Evolutionary conservation across 1,140 invertebrate species (phyloP).

Genomic region (Drosophila teissieri): DNA sequence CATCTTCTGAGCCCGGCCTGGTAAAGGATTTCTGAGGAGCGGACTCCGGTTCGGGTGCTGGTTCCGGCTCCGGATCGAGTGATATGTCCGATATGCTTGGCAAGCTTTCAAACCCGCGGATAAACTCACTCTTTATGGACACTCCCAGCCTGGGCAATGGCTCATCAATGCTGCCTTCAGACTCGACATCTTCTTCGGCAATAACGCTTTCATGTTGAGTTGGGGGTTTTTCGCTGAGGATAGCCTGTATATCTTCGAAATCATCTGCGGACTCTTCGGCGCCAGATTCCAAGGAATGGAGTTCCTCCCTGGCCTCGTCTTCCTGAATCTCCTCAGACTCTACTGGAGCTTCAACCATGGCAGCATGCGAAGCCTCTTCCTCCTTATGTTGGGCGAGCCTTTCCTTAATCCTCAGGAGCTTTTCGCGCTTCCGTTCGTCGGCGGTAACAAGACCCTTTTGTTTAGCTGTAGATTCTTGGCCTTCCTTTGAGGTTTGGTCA

Average conservation of each 20-base stretch:
- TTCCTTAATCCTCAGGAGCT: slow-evolving; percentile 18
- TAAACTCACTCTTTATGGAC: slow-evolving; percentile 16
- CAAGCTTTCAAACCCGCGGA: slow-evolving; percentile 29
- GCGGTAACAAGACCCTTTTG: background rate
- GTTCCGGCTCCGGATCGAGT: background rate
- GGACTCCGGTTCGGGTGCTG: background rate
- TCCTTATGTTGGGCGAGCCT: slow-evolving; percentile 6
- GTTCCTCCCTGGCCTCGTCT: too few relatives aligned
- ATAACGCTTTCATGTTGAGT: background rate
- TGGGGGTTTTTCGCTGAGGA: background rate
- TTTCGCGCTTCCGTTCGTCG: slow-evolving; percentile 15
- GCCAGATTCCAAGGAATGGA: background rate
- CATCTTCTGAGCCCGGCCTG: background rate
- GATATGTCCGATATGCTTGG: slow-evolving; percentile 34
- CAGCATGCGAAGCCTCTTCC: background rate
- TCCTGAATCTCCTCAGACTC: background rate
- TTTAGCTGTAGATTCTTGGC: background rate
- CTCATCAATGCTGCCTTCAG: slow-evolving; percentile 3
- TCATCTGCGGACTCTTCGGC: slow-evolving; percentile 4
- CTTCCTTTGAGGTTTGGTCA: background rate
- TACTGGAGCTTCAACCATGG: background rate
- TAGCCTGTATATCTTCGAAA: slow-evolving; percentile 5
- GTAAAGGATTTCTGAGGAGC: background rate
- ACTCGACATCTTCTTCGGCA: background rate
- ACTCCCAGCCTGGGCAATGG: background rate